Percentiles rank a stretch among this genome's conserved stretches.
Evolutionary conservation across 2,797 vertebrate genomes (phyloP).

Genomic region (Dermochelys coriacea): DNA sequence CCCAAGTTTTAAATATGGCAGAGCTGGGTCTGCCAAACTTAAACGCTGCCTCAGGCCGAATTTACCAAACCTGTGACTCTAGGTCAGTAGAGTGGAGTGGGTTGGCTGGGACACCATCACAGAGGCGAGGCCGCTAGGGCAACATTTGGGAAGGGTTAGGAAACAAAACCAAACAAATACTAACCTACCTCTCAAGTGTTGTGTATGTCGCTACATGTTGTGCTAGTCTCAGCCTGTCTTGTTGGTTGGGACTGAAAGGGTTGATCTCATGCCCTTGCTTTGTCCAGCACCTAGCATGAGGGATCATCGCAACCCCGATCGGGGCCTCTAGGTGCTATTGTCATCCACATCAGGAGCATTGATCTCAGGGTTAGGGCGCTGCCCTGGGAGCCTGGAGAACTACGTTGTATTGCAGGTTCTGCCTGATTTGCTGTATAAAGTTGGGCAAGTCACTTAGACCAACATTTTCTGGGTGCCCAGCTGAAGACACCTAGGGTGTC

Average conservation of each 20-base stretch:
- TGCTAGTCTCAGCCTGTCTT: background rate
- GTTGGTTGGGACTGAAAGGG: background rate
- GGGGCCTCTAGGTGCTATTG: background rate
- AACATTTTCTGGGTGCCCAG: background rate
- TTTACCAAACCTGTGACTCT: background rate
- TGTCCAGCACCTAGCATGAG: background rate
- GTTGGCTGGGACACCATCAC: background rate
- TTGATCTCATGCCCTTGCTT: background rate
- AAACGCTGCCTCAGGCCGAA: accelerated
- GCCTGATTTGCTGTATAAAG: too few species aligned
- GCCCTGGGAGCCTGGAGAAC: too few species aligned
- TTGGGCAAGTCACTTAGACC: background rate
- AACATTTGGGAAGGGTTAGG: background rate
- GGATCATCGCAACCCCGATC: background rate
- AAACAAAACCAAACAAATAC: background rate
- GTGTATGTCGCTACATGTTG: background rate
- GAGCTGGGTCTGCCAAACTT: background rate
- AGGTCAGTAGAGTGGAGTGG: background rate
- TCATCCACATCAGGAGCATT: too few species aligned
- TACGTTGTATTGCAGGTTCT: too few species aligned
- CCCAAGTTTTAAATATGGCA: background rate
- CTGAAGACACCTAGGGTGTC: background rate
- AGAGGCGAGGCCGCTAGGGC: background rate
- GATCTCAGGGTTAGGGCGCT: too few species aligned
- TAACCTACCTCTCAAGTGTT: background rate